Base-by-base conservation (phyloP, 2,113 vertebrate genomes). In the Embiotoca jacksoni region DNA sequence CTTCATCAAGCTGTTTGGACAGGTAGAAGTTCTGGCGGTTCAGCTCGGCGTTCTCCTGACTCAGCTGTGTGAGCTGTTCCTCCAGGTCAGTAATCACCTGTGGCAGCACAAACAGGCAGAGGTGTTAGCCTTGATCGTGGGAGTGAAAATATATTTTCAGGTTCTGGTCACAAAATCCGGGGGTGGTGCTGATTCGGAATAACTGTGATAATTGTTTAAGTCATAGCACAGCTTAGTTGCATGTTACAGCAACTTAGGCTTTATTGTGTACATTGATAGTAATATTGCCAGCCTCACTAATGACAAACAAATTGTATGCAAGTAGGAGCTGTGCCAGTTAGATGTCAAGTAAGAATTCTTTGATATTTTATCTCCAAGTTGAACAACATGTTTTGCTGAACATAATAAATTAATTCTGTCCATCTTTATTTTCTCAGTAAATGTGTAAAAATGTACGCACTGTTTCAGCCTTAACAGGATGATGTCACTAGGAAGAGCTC, bases 1-100 rank as follows among this genome's bases (percentile, higher is more conserved):
- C 96, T 88, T 99, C 98, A 0, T 98, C 98, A 0, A 99, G 95
- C 93, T 99, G 98, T 87, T 99, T 99, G 91, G 97, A 98, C 76
- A 99, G 90, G 92, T 97, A 99, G 92, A 99, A 99, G 89, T 99
- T 99, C 93, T 99, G 98, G 41, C 97, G 96, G 95, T 99, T 99
- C 90, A 99, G 92, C 89, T 99, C 98, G 0, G 97, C 97, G 0
- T 99, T 99, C 89, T 99, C 98, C 91, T 99, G 97, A 32, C 95
- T 99, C 88, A 99, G 94, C 92, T 99, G 97, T 46, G 97, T 99
- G 14, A 99, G 93, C 92, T 99, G 98, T 82, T 99, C 97, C 92
- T 99, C 98, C 92, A 99, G 93, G 84, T 99, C 98, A 0, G 98
- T 98, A 83, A 99, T 98, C 73, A 99, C 98, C 98, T 99, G 81